Evolutionary conservation across 2,113 vertebrate species (phyloP).

Genomic region (Rhineura floridana): DNA sequence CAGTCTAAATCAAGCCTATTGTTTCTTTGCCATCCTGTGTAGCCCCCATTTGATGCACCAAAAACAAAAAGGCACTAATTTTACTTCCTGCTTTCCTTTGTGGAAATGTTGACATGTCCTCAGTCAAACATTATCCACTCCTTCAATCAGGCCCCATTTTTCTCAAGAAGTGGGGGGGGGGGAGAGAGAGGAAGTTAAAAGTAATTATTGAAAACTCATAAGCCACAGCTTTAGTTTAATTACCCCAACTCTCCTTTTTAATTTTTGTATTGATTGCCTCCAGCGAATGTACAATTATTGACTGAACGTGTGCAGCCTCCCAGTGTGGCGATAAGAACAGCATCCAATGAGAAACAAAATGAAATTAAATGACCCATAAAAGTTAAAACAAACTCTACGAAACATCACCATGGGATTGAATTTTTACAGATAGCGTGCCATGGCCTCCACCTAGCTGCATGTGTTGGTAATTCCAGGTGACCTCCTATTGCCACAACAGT

Average conservation of each 20-base stretch:
- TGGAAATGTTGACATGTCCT: constrained; percentile 68
- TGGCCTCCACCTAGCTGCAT: not conserved
- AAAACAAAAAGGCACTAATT: constrained; percentile 73
- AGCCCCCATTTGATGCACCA: constrained; percentile 40
- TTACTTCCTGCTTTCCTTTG: constrained; percentile 66
- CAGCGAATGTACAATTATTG: constrained; percentile 66
- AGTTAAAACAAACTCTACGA: not conserved
- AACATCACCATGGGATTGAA: not conserved
- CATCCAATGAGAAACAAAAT: constrained; percentile 40
- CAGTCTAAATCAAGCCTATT: constrained; percentile 69
- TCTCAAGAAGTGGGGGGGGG: constrained; percentile 64
- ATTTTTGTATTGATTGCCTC: constrained; percentile 73
- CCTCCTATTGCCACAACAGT: not conserved
- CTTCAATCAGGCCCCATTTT: constrained; percentile 77
- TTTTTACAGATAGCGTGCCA: not conserved
- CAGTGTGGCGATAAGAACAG: constrained; percentile 54
- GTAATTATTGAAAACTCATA: constrained; percentile 73
- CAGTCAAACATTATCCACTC: constrained; percentile 64
- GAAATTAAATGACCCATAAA: constrained; percentile 47
- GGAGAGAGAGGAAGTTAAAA: constrained; percentile 67
- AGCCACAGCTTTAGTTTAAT: constrained; percentile 76
- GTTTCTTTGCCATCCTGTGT: constrained; percentile 45
- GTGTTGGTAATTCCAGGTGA: not conserved
- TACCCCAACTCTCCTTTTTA: constrained; percentile 68
- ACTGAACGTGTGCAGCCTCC: constrained; percentile 41